These are phyloP conservation scores for Euschistus heros DNA, from an alignment of 1,140 invertebrate species.

Conservation along the genomic window DNA sequence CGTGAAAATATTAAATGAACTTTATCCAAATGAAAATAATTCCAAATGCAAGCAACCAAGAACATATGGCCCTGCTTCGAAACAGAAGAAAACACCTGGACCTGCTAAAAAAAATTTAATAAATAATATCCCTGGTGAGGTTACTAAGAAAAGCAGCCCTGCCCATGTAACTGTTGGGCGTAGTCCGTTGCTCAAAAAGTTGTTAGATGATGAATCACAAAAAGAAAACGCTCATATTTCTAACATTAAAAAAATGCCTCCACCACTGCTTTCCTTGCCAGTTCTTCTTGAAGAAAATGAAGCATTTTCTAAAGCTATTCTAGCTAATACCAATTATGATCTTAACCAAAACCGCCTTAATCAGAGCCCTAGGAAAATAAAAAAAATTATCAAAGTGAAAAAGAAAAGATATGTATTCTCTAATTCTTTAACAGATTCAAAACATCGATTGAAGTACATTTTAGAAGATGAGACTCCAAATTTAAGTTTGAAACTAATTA, in stretches of 20 bases:
- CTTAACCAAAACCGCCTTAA: neutral
- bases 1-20: constrained; percentile 5
- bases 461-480: constrained; percentile 3
- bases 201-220: too few relatives aligned
- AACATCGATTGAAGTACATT: neutral
- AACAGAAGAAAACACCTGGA: neutral
- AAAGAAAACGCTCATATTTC: too few relatives aligned
- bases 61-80: neutral
- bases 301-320: too few relatives aligned
- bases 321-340: neutral
- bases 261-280: too few relatives aligned
- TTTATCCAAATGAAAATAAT: neutral
- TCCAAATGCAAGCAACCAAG: neutral
- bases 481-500: neutral
- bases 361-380: neutral
- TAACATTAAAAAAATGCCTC: too few relatives aligned
- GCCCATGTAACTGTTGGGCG: too few relatives aligned
- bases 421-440: too few relatives aligned
- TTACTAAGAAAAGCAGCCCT: too few relatives aligned
- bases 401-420: neutral
- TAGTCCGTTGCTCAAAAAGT: too few relatives aligned
- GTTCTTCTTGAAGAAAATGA: too few relatives aligned
- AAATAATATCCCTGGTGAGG: too few relatives aligned
- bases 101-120: too few relatives aligned
- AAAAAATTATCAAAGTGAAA: constrained; percentile 13